Conservation (phyloP, 2,888 invertebrate genomes). For the Odontocerum albicorne region DNA sequence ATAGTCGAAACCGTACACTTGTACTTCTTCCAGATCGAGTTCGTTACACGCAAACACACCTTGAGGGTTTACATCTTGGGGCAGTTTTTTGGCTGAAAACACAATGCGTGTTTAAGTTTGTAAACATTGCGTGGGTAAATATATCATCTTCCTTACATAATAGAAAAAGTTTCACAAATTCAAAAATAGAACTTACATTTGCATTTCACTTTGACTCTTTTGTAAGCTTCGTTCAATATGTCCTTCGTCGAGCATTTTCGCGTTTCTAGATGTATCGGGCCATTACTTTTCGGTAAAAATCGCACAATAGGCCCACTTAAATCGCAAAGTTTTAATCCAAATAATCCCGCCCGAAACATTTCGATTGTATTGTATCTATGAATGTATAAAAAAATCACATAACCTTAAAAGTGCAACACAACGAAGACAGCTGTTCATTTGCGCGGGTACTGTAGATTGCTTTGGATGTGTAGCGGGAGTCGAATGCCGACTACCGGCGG, state of each 20-base stretch:
- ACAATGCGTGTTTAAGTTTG: background rate
- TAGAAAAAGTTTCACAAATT: constrained; percentile 10
- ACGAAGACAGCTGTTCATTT: constrained; percentile 4
- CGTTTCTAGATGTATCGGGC: constrained; percentile 41
- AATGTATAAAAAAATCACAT: too few species aligned
- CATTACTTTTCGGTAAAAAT: constrained; percentile 17
- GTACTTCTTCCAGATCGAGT: constrained; percentile 84
- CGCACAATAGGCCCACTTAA: constrained; percentile 8
- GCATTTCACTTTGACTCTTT: constrained; percentile 68
- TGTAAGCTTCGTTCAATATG: constrained; percentile 62
- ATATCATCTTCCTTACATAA: background rate
- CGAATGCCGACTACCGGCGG: background rate
- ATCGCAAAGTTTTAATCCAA: constrained; percentile 27
- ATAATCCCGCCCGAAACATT: constrained; percentile 32
- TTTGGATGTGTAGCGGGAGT: too few species aligned
- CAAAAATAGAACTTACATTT: constrained; percentile 61
- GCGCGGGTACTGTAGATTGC: constrained; percentile 13
- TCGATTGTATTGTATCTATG: background rate
- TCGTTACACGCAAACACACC: constrained; percentile 98
- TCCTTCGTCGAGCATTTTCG: constrained; percentile 46
- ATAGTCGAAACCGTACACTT: constrained; percentile 97
- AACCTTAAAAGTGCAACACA: constrained; percentile 4
- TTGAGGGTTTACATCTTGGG: constrained; percentile 80
- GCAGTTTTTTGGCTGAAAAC: constrained; percentile 79
- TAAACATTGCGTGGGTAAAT: background rate